Evolutionary conservation across 2,888 invertebrate species (phyloP).

Genomic region (Chaetoderma sp.): DNA sequence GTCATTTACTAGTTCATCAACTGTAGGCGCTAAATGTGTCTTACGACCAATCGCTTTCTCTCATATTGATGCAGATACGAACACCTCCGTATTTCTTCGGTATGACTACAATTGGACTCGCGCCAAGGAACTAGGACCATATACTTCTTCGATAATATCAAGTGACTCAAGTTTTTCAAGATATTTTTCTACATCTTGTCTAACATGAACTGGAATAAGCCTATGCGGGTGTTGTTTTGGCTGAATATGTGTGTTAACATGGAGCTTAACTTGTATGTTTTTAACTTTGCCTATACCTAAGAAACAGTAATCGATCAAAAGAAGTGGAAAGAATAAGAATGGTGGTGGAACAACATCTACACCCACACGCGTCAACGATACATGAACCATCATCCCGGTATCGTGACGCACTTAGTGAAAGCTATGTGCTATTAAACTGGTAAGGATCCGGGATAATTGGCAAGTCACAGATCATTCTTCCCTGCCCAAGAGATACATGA

Average conservation of each 20-base stretch:
- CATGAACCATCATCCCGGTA: no score
- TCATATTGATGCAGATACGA: slow-evolving; percentile 47
- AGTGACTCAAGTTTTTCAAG: slow-evolving; percentile 21
- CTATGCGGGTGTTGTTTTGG: slow-evolving; percentile 22
- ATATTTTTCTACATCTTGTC: slow-evolving; percentile 30
- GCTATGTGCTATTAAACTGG: no score
- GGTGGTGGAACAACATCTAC: no score
- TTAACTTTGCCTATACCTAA: slow-evolving; percentile 28
- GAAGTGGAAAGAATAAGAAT: no score
- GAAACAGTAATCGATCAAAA: no score
- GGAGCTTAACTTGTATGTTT: slow-evolving; percentile 24
- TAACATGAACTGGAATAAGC: slow-evolving; percentile 33
- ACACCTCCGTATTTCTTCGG: slow-evolving; percentile 38
- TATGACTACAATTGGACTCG: slow-evolving; percentile 24
- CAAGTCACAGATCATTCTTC: no score
- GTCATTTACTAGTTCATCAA: slow-evolving; percentile 41
- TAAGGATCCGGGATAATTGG: no score
- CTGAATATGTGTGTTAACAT: slow-evolving; percentile 26
- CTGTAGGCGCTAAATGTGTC: slow-evolving; percentile 38
- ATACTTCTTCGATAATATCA: slow-evolving; percentile 35
- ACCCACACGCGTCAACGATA: no score
- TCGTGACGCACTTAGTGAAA: no score
- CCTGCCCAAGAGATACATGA: no score
- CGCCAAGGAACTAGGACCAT: slow-evolving; percentile 45
- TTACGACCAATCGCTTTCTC: slow-evolving; percentile 39